Base-by-base conservation (phyloP, 2,888 invertebrate species). In the Caenorhabditis afra region DNA sequence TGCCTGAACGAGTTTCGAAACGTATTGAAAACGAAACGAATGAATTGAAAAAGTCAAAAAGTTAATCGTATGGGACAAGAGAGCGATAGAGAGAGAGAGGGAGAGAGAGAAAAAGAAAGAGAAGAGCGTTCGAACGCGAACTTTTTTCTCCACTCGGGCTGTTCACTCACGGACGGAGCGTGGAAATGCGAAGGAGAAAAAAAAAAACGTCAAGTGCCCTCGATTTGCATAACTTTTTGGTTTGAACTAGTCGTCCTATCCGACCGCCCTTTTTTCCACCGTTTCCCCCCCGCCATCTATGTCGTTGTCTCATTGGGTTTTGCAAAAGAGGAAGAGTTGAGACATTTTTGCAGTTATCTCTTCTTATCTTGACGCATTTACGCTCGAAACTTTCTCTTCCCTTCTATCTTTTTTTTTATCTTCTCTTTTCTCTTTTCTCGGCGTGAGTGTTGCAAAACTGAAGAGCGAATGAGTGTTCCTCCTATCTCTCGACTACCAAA, bases 311-410 rank as follows among this genome's bases (percentile, higher is more conserved):
- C 22, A 5, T 18, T 8, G 12, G 22, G 10, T 49, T 11, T 11
- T 41, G 41, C 29, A 29, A 47, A 47, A 47, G 47, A 29, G 50
- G 11, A 41, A 44, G 41, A 59, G 50, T 29, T 44, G 18, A 29
- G 59, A 70, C 57, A 47, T 29, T 29, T n/a, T 62, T 45, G 39
- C 29, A 52, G 37, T 53, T 61, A 55, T 61, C 57, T 73, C 64
- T 64, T 73, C 64, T 73, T 73, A 73, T 73, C 64, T 73, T 73
- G 73, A 73, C 73, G 73, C 73, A 73, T 73, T 64, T 64, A 64
- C 73, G 55, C 62, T 57, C 61, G 62, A 70, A 62, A 64, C 58
- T 50, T 50, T 50, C 29, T 29, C 29, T 29, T 7, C 7, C 7
- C 29, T 7, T 29, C 3, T 29, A 3, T 29, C 7, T 29, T 29